phyloP scores from a whole-genome alignment of 2,797 vertebrate species.

The Poecilia gillii region DNA sequence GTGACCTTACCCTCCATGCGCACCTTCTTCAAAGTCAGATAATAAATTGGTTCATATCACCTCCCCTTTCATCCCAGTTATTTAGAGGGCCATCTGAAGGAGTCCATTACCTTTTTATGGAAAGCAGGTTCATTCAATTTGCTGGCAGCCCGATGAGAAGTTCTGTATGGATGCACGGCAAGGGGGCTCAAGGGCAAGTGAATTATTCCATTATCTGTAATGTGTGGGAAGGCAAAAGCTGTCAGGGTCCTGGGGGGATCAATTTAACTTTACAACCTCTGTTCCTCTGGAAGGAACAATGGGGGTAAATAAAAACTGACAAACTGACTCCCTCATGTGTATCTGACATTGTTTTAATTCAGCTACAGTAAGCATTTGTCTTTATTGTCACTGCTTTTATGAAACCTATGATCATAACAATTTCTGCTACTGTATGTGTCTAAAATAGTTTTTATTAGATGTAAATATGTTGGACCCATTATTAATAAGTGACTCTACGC shows the following conservation, averaged over 20 bases:
- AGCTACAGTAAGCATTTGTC: not conserved
- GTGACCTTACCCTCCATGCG: constrained; percentile 66
- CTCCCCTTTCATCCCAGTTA: constrained; percentile 66
- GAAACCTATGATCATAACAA: not conserved
- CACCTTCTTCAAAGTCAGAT: constrained; percentile 61
- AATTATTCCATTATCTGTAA: constrained; percentile 79
- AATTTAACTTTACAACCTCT: constrained; percentile 56
- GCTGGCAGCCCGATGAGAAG: constrained; percentile 64
- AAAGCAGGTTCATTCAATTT: constrained; percentile 80
- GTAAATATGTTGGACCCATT: not conserved
- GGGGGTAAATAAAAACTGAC: constrained; percentile 30
- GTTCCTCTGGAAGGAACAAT: constrained; percentile 38
- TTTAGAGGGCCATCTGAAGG: constrained; percentile 75
- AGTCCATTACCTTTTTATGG: constrained; percentile 82
- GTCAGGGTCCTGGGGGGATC: constrained; percentile 57
- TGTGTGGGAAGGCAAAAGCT: constrained; percentile 54
- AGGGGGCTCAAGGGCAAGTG: constrained; percentile 76
- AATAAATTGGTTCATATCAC: constrained; percentile 75
- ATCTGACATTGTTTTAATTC: not conserved
- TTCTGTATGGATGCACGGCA: constrained; percentile 54
- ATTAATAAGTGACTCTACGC: not conserved
- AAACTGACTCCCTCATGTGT: constrained; percentile 1
- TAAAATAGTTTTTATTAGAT: not conserved
- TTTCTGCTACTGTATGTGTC: not conserved
- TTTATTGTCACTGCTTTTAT: not conserved